phyloP scores from a whole-genome alignment of 2,888 invertebrate species.

The Dorcus parallelipipedus region DNA sequence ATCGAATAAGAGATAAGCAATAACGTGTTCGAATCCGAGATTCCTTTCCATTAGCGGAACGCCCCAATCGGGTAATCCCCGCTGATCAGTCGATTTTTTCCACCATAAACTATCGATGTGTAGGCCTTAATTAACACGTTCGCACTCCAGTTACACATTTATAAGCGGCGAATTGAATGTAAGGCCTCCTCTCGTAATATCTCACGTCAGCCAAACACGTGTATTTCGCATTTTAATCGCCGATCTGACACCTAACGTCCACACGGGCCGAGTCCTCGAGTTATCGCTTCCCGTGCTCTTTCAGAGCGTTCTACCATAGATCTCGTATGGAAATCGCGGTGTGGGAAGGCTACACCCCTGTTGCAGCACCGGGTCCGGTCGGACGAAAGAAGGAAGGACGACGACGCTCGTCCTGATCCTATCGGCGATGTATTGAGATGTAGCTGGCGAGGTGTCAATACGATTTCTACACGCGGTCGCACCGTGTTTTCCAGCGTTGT shows the following conservation, averaged over 20 bases:
- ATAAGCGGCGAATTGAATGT: slow-evolving; percentile 38
- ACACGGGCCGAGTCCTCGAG: slow-evolving; percentile 1
- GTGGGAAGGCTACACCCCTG: slow-evolving; percentile 37
- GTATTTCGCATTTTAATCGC: slow-evolving; percentile 40
- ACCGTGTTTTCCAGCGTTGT: not conserved
- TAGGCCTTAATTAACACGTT: slow-evolving; percentile 41
- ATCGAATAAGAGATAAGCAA: no score
- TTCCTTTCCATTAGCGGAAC: no score
- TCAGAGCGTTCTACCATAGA: slow-evolving; percentile 28
- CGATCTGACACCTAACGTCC: slow-evolving; percentile 15
- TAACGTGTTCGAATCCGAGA: no score
- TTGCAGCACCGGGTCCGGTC: slow-evolving; percentile 19
- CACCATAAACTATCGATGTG: slow-evolving; percentile 26
- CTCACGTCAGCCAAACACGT: slow-evolving; percentile 39
- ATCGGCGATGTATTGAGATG: slow-evolving; percentile 29
- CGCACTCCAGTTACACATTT: slow-evolving; percentile 34
- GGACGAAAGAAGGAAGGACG: slow-evolving; percentile 8
- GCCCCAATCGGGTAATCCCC: no score
- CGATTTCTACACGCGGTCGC: not conserved
- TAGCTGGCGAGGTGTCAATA: slow-evolving; percentile 21
- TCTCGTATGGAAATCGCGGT: slow-evolving; percentile 36
- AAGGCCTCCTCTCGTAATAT: slow-evolving; percentile 36
- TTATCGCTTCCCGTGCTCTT: slow-evolving; percentile 25
- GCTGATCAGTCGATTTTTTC: slow-evolving; percentile 13
- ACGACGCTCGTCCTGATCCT: slow-evolving; percentile 13